Evolutionary conservation across 1,140 invertebrate genomes (phyloP), one percentile per base, ranked within the genome.

Genomic region (Papilio dardanus): DNA sequence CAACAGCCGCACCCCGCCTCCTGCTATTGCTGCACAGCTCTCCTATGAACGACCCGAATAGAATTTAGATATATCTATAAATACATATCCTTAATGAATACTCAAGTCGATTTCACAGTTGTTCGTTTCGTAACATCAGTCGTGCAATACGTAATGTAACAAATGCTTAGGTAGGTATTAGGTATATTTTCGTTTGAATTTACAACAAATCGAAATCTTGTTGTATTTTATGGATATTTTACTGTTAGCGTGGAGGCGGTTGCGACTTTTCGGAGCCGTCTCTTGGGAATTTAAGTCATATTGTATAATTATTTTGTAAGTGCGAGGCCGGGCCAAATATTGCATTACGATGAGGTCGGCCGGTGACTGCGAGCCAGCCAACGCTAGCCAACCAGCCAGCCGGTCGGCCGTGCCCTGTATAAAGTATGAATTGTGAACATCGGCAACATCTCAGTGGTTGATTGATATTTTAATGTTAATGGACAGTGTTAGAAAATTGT

Each of bases 401-500:
- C 42, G 8, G 42, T 6, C 83, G 83, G 73, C 77, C 87, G 85
- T 90, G 89, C 87, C 88, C 84, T 89, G 86, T 92, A 86, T 92
- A 86, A 88, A 84, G 80, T 86, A 85, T 84, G 42, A 46, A 46
- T 46, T 46, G 83, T 87, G 86, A 85, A 87, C 82, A 81, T 78
- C 71, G 50, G 33, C 10, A 91, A 89, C 90, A 92, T 92, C 90
- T 92, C 89, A 92, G 87, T 93, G 91, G 86, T 86, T 89, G 91
- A 91, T 89, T 93, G 90, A 87, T 88, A 88, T 91, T 91, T 92
- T 86, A 89, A 91, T 93, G 88, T 92, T 93, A 88, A 92, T 90
- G 88, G 86, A 92, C 92, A 93, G 90, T 93, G 90, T 93, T 93
- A 93, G 92, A 92, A 93, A 94, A 93, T 93, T 93, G 93, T 94